Percentiles rank a stretch among this genome's conserved stretches.
Conservation (phyloP, 2,797 vertebrate genomes). For the Myotis planiceps region DNA sequence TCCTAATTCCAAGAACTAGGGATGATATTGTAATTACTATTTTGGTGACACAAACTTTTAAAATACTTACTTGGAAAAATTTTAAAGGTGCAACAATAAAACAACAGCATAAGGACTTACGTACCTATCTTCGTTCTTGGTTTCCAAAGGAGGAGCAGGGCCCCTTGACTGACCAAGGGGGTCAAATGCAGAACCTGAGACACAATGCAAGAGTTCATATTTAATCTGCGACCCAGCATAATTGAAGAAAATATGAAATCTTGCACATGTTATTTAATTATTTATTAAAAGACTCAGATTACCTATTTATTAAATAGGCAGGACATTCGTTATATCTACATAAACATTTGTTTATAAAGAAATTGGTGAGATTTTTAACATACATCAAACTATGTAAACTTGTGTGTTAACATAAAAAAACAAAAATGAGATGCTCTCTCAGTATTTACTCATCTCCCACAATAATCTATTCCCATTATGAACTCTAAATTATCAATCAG, state of each 20-base stretch:
- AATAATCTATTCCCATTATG: background rate
- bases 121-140: slow-evolving; percentile 95
- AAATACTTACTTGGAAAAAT: slow-evolving; percentile 38
- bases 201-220: slow-evolving; percentile 47
- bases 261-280: background rate
- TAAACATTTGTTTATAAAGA: background rate
- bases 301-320: background rate
- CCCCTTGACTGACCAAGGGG: slow-evolving; percentile 94
- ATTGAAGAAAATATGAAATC: background rate
- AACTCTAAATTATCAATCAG: background rate
- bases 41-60: background rate
- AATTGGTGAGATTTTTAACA: slow-evolving; percentile 57
- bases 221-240: background rate
- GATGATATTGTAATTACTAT: background rate
- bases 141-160: slow-evolving; percentile 93
- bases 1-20: background rate
- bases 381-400: slow-evolving; percentile 16
- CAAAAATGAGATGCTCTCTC: background rate
- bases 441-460: background rate
- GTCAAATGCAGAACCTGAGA: slow-evolving; percentile 93
- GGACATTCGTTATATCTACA: background rate
- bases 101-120: slow-evolving; percentile 68
- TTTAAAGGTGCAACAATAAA: background rate
- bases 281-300: slow-evolving; percentile 4
- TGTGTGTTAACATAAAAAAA: background rate